A percentile compares a stretch with the other conserved stretches of the same genome.
Conservation (phyloP, 2,113 vertebrate genomes). For the Telmatochromis sp. region DNA sequence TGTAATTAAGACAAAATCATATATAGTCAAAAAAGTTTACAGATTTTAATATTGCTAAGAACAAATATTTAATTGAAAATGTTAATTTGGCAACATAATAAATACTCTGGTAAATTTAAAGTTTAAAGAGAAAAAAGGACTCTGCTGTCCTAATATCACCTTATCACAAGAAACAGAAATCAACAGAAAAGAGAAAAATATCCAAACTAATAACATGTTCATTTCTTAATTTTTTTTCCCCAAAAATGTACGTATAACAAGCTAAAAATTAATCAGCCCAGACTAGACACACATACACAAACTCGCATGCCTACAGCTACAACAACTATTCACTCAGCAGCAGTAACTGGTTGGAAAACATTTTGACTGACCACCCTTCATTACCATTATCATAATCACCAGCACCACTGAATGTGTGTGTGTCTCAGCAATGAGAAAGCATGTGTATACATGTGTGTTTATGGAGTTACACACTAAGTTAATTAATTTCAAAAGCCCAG, state of each 20-base stretch:
- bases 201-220: neutral
- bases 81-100: neutral
- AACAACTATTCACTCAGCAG: conserved; percentile 35
- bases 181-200: neutral
- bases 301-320: neutral
- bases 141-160: neutral
- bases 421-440: conserved; percentile 1
- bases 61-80: neutral
- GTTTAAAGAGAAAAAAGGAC: neutral
- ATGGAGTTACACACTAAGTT: conserved; percentile 55
- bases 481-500: conserved; percentile 76
- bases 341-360: conserved; percentile 51
- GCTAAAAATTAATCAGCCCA: conserved; percentile 23
- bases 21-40: neutral
- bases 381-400: conserved; percentile 68
- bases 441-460: conserved; percentile 43
- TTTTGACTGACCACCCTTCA: conserved; percentile 64
- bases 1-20: neutral
- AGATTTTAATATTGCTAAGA: neutral
- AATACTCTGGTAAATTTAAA: neutral
- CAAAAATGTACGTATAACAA: neutral
- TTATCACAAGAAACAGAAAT: neutral
- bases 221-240: accelerated
- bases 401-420: conserved; percentile 29
- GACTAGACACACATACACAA: neutral